phyloP scores from a whole-genome alignment of 2,113 vertebrate genomes.

The Lasiurus borealis region DNA sequence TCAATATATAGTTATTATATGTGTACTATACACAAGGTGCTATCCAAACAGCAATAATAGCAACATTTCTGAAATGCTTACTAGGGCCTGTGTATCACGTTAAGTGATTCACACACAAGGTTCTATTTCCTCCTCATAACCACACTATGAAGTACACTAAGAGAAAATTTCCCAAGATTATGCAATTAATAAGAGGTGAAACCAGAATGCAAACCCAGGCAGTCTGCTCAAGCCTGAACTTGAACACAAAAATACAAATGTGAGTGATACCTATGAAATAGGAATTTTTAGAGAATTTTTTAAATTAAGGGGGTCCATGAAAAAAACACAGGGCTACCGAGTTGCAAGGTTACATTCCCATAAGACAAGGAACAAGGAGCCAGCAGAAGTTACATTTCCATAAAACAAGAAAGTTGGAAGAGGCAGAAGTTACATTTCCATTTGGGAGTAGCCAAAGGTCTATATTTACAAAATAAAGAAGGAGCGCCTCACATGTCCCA shows the following conservation, averaged over 20 bases:
- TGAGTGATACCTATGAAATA: neutral
- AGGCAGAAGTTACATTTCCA: no score
- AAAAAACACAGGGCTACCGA: no score
- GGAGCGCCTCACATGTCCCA: no score
- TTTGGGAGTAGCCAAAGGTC: no score
- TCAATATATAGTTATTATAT: neutral
- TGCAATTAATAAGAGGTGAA: neutral
- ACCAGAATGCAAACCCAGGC: neutral
- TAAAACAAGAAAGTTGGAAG: no score
- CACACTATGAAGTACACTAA: neutral
- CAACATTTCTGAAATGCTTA: neutral
- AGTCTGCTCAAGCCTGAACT: neutral
- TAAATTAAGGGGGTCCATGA: no score
- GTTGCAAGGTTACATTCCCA: no score
- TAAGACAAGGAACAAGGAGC: no score
- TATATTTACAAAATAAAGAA: no score
- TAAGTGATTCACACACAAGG: neutral
- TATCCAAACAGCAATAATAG: neutral
- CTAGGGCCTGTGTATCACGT: no score
- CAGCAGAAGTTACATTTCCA: no score
- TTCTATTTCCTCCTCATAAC: neutral
- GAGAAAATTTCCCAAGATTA: neutral
- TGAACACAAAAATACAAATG: neutral
- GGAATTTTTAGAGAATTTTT: no score
- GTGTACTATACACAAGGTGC: neutral